Base-by-base conservation (phyloP, 2,797 vertebrate species). In the Anas bernieri region DNA sequence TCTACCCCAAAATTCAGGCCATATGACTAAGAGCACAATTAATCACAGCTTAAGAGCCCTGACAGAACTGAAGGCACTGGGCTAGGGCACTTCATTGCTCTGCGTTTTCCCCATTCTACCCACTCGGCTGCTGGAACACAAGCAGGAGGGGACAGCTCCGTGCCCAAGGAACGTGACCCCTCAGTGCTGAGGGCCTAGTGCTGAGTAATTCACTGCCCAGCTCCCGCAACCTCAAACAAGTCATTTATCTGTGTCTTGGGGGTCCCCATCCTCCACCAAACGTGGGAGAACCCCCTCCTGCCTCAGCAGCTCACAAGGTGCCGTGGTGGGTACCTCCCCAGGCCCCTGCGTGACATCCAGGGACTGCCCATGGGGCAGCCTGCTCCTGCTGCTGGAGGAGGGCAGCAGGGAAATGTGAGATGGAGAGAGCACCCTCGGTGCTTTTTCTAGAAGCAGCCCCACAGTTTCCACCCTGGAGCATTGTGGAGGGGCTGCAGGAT, bases 301-400 rank as follows among this genome's bases (percentile, higher is more conserved):
- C 33, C 28, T 62, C 45, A 30, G 21, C 59, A 64, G 46, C 12
- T 69, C 21, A 28, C 26, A 52, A 28, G 26, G 50, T 52, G 50
- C 25, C 2, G 5, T 2, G 50, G 28, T 3, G n/a, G 46, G 11
- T 7, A 7, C 4, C 7, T 55, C 6, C 7, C 9, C 3, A 7
- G 6, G 1, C 2, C 15, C 11, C 45, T 30, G 33, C 2, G 1
- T 55, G 16, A 52, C 17, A 20, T 2, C 37, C 28, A 22, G 25
- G 46, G 46, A 48, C 22, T 48, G 48, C 48, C 23, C 48, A 50
- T 12, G 1, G 48, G 46, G 48, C 48, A 50, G 48, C 48, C 48
- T 50, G 48, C 48, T 50, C 48, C 48, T 50, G 48, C 30, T 50
- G 70, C 33, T 6, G 20, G 69, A 67, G 54, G 77, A 61, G 61